Evolutionary conservation across 1,140 invertebrate species (phyloP).

Genomic region (Heliconius congener): DNA sequence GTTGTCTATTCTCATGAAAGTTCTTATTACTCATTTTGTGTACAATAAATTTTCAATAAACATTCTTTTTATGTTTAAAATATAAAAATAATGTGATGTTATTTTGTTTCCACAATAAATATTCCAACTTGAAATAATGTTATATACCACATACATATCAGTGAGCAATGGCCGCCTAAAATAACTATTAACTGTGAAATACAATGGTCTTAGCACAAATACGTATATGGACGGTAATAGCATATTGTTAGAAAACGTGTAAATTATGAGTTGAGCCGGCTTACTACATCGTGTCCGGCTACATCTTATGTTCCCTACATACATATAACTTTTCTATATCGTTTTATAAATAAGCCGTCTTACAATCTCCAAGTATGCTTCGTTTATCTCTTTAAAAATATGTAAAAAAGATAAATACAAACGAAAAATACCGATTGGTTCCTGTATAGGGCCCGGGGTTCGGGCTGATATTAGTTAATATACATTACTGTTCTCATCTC

Average conservation of each 20-base stretch:
- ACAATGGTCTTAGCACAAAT: slow-evolving; percentile 42
- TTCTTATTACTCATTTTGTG: not conserved
- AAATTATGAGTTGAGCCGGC: slow-evolving; percentile 58
- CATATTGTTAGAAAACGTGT: slow-evolving; percentile 59
- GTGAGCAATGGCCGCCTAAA: slow-evolving; percentile 39
- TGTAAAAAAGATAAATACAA: not conserved
- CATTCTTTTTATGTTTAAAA: not conserved
- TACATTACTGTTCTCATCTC: no score
- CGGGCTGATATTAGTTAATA: no score
- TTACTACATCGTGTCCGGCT: slow-evolving; percentile 50
- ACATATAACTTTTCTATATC: not conserved
- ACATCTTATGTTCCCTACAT: slow-evolving; percentile 71
- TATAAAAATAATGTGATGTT: not conserved
- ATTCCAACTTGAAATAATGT: not conserved
- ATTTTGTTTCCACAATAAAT: not conserved
- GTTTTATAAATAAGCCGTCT: not conserved
- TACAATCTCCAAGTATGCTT: not conserved
- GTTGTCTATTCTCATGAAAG: not conserved
- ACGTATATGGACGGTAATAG: slow-evolving; percentile 44
- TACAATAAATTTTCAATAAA: not conserved
- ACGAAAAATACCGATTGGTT: no score
- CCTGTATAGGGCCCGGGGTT: no score
- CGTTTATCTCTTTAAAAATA: not conserved
- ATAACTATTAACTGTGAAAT: slow-evolving; percentile 37
- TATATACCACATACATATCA: slow-evolving; percentile 29